These are phyloP conservation scores for Luehdorfia chinensis DNA, from an alignment of 1,140 invertebrate species.

Conservation along the genomic window DNA sequence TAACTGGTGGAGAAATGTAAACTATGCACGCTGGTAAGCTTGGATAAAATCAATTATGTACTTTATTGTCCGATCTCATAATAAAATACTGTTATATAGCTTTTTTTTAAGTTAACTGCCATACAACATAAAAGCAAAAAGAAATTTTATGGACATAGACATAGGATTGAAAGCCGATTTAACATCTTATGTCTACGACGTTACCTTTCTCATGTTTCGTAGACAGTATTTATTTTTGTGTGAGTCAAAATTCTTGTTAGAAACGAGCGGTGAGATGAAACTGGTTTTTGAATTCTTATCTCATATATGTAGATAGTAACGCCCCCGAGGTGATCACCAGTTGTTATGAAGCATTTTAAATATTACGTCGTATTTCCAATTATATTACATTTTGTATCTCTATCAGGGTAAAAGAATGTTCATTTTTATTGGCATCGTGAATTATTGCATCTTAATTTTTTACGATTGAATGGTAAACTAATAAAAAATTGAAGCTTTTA, in stretches of 20 bases:
- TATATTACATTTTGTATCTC: constrained; percentile 36
- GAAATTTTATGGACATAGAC: constrained; percentile 37
- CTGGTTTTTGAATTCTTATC: constrained; percentile 63
- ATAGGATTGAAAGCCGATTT: constrained; percentile 5
- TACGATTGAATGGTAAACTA: constrained; percentile 7
- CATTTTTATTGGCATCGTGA: constrained; percentile 21
- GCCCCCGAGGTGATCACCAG: constrained; percentile 55
- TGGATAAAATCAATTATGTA: constrained; percentile 72
- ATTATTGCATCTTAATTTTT: constrained; percentile 13
- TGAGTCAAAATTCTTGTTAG: constrained; percentile 73
- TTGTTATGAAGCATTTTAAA: constrained; percentile 43
- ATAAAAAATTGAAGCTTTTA: too few species aligned
- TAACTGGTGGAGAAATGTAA: constrained; percentile 43
- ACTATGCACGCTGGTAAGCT: constrained; percentile 46
- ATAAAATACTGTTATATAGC: constrained; percentile 69
- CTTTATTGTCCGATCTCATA: constrained; percentile 70
- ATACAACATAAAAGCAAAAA: constrained; percentile 39
- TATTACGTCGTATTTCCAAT: constrained; percentile 31
- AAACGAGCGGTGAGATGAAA: constrained; percentile 58
- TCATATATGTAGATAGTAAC: constrained; percentile 68
- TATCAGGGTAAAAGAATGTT: constrained; percentile 29
- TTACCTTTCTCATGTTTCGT: constrained; percentile 69
- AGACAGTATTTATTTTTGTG: constrained; percentile 75
- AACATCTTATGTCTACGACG: constrained; percentile 22
- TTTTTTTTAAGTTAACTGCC: constrained; percentile 54